Conservation (phyloP, 2,888 invertebrate genomes). For the Ptilodon capucinus region DNA sequence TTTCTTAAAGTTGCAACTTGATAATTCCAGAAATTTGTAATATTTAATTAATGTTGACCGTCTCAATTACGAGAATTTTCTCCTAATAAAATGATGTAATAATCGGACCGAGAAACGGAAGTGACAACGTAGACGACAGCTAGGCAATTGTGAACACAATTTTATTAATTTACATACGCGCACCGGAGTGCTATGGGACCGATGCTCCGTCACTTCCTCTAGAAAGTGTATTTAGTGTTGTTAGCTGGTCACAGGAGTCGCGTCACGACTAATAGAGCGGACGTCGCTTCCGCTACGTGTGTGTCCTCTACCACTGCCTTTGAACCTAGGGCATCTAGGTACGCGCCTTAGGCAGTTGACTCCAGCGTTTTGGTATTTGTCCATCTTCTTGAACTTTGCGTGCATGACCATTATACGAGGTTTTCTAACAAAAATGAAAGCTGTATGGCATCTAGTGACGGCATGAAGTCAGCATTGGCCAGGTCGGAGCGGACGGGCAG, state of each 20-base stretch:
- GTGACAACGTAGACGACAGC: constrained; percentile 16
- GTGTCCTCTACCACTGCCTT: constrained; percentile 33
- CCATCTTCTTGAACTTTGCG: too few species aligned
- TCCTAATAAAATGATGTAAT: background rate
- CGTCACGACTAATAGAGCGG: constrained; percentile 45
- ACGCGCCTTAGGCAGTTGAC: too few species aligned
- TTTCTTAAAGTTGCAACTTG: too few species aligned
- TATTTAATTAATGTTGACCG: too few species aligned
- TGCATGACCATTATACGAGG: too few species aligned
- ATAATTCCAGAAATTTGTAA: too few species aligned
- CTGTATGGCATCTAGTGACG: constrained; percentile 18
- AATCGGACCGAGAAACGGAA: constrained; percentile 20
- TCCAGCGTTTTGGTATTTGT: too few species aligned
- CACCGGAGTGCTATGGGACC: constrained; percentile 23
- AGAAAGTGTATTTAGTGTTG: constrained; percentile 31
- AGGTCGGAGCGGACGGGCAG: constrained; percentile 15
- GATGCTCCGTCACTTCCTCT: constrained; percentile 44
- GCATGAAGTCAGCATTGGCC: constrained; percentile 14
- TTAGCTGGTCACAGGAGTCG: constrained; percentile 33
- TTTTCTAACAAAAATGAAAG: too few species aligned
- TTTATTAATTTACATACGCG: constrained; percentile 29
- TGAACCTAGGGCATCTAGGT: constrained; percentile 5
- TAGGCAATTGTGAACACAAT: constrained; percentile 12
- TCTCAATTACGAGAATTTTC: too few species aligned
- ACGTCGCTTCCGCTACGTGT: constrained; percentile 53